These are phyloP conservation scores for Falco cherrug DNA, from an alignment of 2,797 vertebrate species.

Conservation along the genomic window DNA sequence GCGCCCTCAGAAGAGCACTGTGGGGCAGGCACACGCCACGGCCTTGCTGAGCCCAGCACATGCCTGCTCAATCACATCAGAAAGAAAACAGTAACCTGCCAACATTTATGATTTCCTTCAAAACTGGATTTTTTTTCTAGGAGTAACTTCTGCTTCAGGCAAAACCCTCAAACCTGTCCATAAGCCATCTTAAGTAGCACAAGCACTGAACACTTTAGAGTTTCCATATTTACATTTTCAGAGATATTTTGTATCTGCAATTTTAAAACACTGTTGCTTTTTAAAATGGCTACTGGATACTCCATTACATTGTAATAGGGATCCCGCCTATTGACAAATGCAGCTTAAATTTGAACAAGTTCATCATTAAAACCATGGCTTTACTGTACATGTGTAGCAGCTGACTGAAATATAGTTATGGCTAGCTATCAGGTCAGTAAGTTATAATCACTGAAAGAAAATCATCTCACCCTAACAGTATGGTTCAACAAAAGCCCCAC, in stretches of 20 bases:
- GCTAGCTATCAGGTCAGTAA: background rate
- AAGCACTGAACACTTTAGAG: background rate
- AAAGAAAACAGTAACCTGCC: background rate
- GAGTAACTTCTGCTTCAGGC: background rate
- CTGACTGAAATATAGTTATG: background rate
- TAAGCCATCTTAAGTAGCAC: background rate
- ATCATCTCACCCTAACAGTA: background rate
- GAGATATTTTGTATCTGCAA: background rate
- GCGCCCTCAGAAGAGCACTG: accelerated
- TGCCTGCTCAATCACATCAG: background rate
- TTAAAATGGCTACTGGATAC: background rate
- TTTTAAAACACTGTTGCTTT: background rate
- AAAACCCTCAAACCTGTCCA: background rate
- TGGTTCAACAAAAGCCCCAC: background rate
- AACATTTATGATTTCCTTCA: background rate
- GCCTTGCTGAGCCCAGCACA: accelerated
- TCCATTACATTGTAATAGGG: background rate
- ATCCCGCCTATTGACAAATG: background rate
- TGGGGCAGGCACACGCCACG: accelerated
- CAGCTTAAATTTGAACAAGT: background rate
- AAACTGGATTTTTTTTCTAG: background rate
- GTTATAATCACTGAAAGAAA: background rate
- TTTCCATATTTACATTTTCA: background rate
- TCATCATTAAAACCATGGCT: background rate
- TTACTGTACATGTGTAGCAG: background rate